Evolutionary conservation across 2,797 vertebrate species (phyloP).

Genomic region (Pseudochirops cupreus): DNA sequence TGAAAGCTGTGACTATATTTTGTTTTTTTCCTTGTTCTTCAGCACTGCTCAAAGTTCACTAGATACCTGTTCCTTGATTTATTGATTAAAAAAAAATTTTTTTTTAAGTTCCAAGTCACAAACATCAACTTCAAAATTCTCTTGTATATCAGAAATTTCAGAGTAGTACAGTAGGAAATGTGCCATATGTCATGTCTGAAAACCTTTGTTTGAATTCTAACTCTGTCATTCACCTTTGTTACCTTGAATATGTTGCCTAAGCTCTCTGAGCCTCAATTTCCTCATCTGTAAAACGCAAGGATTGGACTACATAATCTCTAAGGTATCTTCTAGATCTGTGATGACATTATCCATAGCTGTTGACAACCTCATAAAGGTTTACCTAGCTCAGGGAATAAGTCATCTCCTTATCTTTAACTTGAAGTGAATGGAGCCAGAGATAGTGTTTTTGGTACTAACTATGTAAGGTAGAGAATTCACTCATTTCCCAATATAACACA

Average conservation of each 20-base stretch:
- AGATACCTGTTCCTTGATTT: background rate
- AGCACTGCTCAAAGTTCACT: background rate
- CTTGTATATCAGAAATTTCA: background rate
- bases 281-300: background rate
- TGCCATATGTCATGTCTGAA: background rate
- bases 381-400: background rate
- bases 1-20: background rate
- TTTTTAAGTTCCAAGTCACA: background rate
- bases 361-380: background rate
- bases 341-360: background rate
- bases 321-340: background rate
- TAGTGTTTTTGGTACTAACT: background rate
- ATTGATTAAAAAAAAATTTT: background rate
- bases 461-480: background rate
- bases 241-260: background rate
- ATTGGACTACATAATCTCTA: background rate
- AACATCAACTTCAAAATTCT: background rate
- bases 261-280: background rate
- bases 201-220: background rate
- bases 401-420: constrained; percentile 3
- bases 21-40: background rate
- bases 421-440: background rate
- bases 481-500: background rate
- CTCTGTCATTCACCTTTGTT: background rate
- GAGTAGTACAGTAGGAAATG: background rate